These are phyloP conservation scores for Rhyzopertha dominica DNA, from an alignment of 1,140 invertebrate species.

Conservation along the genomic window DNA sequence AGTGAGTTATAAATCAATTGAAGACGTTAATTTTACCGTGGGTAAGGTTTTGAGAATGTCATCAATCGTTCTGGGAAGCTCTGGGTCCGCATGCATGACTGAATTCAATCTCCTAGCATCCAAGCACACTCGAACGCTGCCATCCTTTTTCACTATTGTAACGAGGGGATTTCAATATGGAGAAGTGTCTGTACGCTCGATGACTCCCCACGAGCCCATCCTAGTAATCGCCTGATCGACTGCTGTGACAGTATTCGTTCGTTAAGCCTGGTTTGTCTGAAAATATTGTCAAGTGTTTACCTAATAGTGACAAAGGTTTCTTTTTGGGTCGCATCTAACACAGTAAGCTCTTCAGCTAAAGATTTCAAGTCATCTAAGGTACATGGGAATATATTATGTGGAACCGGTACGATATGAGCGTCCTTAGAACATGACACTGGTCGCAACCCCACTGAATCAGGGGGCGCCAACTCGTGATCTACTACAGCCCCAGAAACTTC, in stretches of 20 bases:
- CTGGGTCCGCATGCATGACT: not conserved
- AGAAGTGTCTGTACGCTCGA: not conserved
- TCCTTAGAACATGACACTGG: not conserved
- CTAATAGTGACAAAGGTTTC: not conserved
- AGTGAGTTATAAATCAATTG: conserved; percentile 1
- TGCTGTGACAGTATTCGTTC: not conserved
- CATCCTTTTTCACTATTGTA: not conserved
- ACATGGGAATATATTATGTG: not conserved
- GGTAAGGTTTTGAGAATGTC: not conserved
- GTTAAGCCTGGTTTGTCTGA: conserved; percentile 1
- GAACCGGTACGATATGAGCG: not conserved
- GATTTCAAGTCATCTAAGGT: not conserved
- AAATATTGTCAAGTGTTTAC: not conserved
- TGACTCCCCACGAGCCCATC: conserved; percentile 5
- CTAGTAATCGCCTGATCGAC: not conserved
- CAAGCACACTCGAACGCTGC: not conserved
- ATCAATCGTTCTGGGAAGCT: not conserved
- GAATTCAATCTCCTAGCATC: not conserved
- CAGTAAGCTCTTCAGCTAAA: not conserved
- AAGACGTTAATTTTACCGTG: not conserved
- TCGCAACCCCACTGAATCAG: conserved; percentile 1
- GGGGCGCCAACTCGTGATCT: conserved; percentile 4
- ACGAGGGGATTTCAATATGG: too few species aligned
- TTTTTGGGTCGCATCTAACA: not conserved
- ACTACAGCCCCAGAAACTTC: not conserved